Evolutionary conservation across 2,113 vertebrate species (phyloP).

Genomic region (Mola mola): DNA sequence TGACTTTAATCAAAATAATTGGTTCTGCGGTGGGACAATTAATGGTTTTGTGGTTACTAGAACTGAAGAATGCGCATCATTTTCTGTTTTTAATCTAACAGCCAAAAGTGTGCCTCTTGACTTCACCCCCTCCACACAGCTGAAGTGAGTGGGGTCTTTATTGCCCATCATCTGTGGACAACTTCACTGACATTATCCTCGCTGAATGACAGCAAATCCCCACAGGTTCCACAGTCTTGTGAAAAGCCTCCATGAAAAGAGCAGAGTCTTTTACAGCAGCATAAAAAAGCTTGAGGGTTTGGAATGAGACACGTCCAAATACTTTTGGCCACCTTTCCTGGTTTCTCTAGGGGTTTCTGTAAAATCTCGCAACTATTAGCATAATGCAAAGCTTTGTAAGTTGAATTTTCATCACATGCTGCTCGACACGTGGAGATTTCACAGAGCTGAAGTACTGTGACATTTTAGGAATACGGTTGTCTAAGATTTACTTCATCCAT

Average conservation of each 20-base stretch:
- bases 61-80: too few species aligned
- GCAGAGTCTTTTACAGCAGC: background rate
- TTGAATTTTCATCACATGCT: background rate
- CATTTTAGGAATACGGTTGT: conserved; percentile 1
- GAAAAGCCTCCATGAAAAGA: background rate
- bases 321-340: background rate
- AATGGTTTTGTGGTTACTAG: conserved; percentile 6
- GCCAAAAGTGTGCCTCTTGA: background rate
- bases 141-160: too few species aligned
- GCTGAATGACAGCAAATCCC: background rate
- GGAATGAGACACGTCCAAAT: background rate
- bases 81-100: conserved; percentile 3
- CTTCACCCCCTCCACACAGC: background rate
- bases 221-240: background rate
- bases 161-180: too few species aligned
- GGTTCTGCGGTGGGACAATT: background rate
- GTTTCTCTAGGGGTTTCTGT: background rate
- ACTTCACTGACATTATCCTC: background rate
- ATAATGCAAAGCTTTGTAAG: background rate
- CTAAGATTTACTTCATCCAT: conserved; percentile 11
- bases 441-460: background rate
- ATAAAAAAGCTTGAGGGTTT: background rate
- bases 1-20: conserved; percentile 35
- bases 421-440: background rate
- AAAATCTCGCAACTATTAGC: background rate